Evolutionary conservation across 2,113 vertebrate genomes (phyloP).

Genomic region (Zosterops japonicus): DNA sequence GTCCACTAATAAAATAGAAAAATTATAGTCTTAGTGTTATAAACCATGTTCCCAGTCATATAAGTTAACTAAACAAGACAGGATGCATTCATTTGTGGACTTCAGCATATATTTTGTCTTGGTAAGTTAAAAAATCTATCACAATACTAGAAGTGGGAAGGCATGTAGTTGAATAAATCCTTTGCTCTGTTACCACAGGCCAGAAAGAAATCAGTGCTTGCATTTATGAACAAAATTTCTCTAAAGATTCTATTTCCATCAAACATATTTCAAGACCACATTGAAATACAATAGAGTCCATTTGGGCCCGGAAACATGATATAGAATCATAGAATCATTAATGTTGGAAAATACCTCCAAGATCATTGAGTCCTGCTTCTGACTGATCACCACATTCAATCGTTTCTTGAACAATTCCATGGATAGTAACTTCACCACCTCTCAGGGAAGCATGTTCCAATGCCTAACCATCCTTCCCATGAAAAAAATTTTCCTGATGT

Average conservation of each 20-base stretch:
- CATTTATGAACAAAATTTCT: not conserved
- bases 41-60: not conserved
- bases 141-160: not conserved
- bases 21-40: not conserved
- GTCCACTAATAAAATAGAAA: not conserved
- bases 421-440: not conserved
- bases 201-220: not conserved
- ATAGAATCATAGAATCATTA: not conserved
- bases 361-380: not conserved
- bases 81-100: not conserved
- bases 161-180: not conserved
- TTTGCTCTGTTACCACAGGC: not conserved
- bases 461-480: not conserved
- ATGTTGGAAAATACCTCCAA: not conserved
- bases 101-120: not conserved
- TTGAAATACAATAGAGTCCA: not conserved
- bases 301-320: not conserved
- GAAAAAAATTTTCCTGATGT: not conserved
- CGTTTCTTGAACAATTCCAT: not conserved
- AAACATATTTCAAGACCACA: not conserved
- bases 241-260: not conserved
- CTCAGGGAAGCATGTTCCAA: fast-evolving
- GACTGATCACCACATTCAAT: no score
- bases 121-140: not conserved
- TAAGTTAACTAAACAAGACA: not conserved